These are phyloP conservation scores for Leptopilina syphax DNA, from an alignment of 2,888 invertebrate genomes.

Conservation along the genomic window DNA sequence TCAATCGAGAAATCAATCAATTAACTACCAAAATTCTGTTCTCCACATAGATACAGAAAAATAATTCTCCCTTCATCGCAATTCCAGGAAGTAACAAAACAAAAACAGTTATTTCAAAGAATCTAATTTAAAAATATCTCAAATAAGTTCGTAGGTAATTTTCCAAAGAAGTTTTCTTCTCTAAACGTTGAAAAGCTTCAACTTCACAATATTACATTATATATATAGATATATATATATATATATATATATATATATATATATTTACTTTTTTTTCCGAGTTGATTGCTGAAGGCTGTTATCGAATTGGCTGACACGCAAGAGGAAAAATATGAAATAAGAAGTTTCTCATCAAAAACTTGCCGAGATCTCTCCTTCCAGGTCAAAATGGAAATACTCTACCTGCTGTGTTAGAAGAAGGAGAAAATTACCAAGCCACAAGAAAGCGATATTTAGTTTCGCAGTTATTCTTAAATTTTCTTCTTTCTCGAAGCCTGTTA, in stretches of 20 bases:
- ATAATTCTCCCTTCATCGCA: too few relatives aligned
- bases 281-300: neutral
- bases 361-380: neutral
- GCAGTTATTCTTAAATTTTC: constrained; percentile 26
- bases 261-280: neutral
- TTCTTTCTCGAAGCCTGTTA: constrained; percentile 29
- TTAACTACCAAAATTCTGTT: too few relatives aligned
- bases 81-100: too few relatives aligned
- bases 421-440: constrained; percentile 15
- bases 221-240: neutral
- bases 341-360: neutral
- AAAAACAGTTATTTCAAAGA: too few relatives aligned
- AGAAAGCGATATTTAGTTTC: constrained; percentile 33
- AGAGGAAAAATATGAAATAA: neutral
- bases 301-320: constrained; percentile 9
- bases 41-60: too few relatives aligned
- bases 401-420: neutral
- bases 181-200: neutral
- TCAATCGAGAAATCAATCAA: too few relatives aligned
- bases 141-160: too few relatives aligned
- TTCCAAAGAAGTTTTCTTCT: too few relatives aligned
- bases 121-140: too few relatives aligned
- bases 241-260: neutral
- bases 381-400: neutral
- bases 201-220: neutral